phyloP scores from a whole-genome alignment of 2,888 invertebrate genomes.

The Latheticus oryzae region DNA sequence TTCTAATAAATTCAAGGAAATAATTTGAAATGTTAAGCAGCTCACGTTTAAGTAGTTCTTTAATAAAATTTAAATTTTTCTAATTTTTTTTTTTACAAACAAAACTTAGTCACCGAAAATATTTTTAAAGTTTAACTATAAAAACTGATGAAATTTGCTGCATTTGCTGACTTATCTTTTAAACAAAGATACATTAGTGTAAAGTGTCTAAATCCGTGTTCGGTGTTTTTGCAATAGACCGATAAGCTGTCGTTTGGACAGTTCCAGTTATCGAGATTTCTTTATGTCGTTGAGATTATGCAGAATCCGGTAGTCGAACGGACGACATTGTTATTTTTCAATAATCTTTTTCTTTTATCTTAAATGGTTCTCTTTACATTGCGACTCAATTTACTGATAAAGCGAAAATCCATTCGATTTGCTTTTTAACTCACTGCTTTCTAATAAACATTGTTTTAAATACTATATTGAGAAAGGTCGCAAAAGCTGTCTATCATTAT shows the following conservation, averaged over 20 bases:
- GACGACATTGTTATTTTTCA: slow-evolving; percentile 51
- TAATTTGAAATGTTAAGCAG: slow-evolving; percentile 33
- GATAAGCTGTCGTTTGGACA: slow-evolving; percentile 49
- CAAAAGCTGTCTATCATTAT: not conserved
- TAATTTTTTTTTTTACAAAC: slow-evolving; percentile 9
- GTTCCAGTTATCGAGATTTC: slow-evolving; percentile 48
- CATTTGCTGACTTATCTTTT: slow-evolving; percentile 39
- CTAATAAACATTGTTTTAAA: slow-evolving; percentile 33
- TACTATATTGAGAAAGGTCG: too few species aligned
- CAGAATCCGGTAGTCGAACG: slow-evolving; percentile 45
- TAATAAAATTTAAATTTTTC: slow-evolving; percentile 12
- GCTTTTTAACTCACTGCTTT: slow-evolving; percentile 32
- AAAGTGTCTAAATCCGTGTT: slow-evolving; percentile 46
- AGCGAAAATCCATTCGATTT: slow-evolving; percentile 49
- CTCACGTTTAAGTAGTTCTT: slow-evolving; percentile 29
- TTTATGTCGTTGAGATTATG: slow-evolving; percentile 49
- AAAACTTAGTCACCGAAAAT: not conserved
- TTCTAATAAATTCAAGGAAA: slow-evolving; percentile 26
- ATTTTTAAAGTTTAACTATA: not conserved
- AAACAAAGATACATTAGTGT: slow-evolving; percentile 37
- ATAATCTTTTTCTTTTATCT: slow-evolving; percentile 51
- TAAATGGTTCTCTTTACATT: slow-evolving; percentile 48
- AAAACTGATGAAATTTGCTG: not conserved
- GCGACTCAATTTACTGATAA: slow-evolving; percentile 51
- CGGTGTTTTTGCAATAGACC: slow-evolving; percentile 48